Evolutionary conservation across 2,797 vertebrate species (phyloP).

Genomic region (Xenops minutus): DNA sequence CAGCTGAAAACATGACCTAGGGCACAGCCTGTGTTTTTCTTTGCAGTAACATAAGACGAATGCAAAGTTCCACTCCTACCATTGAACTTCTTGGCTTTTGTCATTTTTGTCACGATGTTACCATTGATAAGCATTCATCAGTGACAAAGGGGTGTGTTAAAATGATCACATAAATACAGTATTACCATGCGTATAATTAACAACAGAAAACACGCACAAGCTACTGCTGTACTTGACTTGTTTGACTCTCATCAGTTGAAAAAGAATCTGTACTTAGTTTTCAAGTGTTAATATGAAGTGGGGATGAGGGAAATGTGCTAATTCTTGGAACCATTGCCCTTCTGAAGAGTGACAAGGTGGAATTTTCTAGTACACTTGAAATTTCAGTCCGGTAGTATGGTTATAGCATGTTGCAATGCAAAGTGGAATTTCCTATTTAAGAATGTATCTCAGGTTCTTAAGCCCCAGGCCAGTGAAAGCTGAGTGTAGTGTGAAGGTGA

Average conservation of each 20-base stretch:
- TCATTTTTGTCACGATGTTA: conserved; percentile 35
- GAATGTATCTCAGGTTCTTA: conserved; percentile 74
- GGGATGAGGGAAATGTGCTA: conserved; percentile 46
- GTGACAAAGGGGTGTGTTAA: conserved; percentile 26
- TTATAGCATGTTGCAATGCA: conserved; percentile 52
- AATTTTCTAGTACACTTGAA: conserved; percentile 72
- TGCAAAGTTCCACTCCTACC: background rate
- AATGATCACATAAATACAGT: conserved; percentile 54
- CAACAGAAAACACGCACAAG: conserved; percentile 34
- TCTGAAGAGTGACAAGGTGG: conserved; percentile 70
- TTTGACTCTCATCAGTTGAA: conserved; percentile 63
- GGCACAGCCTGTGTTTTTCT: background rate
- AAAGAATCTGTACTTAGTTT: conserved; percentile 43
- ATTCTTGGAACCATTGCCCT: conserved; percentile 68
- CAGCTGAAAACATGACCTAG: background rate
- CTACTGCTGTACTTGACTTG: conserved; percentile 46
- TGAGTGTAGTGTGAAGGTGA: conserved; percentile 71
- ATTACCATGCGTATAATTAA: conserved; percentile 66
- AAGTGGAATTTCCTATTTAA: conserved; percentile 63
- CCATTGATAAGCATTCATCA: conserved; percentile 31
- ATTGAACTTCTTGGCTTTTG: conserved; percentile 28
- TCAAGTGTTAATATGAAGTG: conserved; percentile 61
- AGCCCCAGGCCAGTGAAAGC: conserved; percentile 70
- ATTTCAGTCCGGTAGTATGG: conserved; percentile 51
- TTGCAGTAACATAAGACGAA: background rate